These are phyloP conservation scores for Ophion costatus DNA, from an alignment of 2,888 invertebrate species.

Conservation along the genomic window DNA sequence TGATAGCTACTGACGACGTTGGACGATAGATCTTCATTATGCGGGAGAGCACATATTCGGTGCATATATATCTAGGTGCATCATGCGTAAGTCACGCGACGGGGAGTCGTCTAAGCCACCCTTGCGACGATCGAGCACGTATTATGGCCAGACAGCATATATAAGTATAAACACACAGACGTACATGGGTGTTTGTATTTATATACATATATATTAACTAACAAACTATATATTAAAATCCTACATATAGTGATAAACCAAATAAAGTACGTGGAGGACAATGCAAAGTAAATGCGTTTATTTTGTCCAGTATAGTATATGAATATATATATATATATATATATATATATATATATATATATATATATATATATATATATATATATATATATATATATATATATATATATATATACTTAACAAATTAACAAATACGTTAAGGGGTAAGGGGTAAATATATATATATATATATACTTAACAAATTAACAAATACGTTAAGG, in stretches of 20 bases:
- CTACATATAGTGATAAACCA: neutral
- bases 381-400: too few species aligned
- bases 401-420: too few species aligned
- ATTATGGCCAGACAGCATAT: conserved; percentile 43
- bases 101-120: conserved; percentile 77
- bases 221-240: neutral
- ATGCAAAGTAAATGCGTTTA: too few species aligned
- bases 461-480: too few species aligned
- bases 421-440: too few species aligned
- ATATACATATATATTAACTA: conserved; percentile 16
- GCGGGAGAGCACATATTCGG: conserved; percentile 67
- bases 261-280: too few species aligned
- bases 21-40: conserved; percentile 79
- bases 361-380: too few species aligned
- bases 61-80: conserved; percentile 66
- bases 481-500: too few species aligned
- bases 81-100: conserved; percentile 75
- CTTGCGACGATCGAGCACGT: conserved; percentile 78
- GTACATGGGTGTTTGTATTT: conserved; percentile 1
- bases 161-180: neutral
- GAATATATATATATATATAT: too few species aligned
- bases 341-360: too few species aligned
- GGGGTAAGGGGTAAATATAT: too few species aligned
- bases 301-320: too few species aligned
- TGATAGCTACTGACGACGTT: conserved; percentile 50